Percentiles rank a stretch among this genome's conserved stretches.
Conservation (phyloP, 2,113 vertebrate species). For the Lasiurus borealis region DNA sequence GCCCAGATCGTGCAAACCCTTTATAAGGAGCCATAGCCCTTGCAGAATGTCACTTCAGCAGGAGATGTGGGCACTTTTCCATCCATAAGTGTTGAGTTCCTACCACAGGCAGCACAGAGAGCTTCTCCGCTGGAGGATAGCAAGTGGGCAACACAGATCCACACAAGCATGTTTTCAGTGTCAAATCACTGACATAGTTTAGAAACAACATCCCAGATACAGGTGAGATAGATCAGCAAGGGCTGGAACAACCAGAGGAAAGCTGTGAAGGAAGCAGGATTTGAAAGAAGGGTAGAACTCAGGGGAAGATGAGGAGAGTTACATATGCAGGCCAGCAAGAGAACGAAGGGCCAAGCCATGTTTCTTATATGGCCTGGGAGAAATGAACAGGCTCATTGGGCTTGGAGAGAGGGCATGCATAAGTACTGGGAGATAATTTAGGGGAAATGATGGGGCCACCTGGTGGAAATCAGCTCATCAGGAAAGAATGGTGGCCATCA, state of each 20-base stretch:
- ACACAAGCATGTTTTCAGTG: background rate
- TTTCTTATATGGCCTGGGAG: background rate
- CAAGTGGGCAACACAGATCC: too few relatives aligned
- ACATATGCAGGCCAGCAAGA: too few relatives aligned
- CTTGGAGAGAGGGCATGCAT: background rate
- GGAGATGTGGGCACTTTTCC: too few relatives aligned
- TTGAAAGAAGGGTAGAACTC: background rate
- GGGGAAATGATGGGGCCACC: background rate
- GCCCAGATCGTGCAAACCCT: background rate
- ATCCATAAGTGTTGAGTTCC: background rate
- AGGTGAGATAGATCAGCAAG: background rate
- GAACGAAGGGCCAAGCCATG: too few relatives aligned
- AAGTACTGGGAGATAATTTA: background rate
- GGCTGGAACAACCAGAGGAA: background rate
- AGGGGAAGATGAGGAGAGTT: background rate
- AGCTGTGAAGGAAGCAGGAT: background rate
- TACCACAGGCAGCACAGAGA: background rate
- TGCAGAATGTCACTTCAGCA: rapidly evolving
- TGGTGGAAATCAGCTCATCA: background rate
- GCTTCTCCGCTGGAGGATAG: background rate
- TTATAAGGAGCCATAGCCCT: background rate
- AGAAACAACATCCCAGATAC: background rate
- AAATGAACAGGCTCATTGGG: background rate
- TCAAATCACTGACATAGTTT: background rate
- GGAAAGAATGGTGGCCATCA: background rate